Conservation (phyloP, 2,888 invertebrate genomes). For the Hemithea aestivaria region DNA sequence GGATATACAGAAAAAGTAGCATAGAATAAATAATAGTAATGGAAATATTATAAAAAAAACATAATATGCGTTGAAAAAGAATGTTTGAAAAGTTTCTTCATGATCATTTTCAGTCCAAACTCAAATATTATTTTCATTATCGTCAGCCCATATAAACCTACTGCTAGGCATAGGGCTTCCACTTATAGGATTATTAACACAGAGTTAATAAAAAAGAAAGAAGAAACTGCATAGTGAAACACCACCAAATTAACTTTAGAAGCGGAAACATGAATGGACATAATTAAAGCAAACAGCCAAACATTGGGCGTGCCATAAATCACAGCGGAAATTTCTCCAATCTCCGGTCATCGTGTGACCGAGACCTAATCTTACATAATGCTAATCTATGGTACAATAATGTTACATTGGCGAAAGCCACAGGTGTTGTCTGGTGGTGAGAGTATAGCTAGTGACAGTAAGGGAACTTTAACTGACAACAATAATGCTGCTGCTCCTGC, state of each 20-base stretch:
- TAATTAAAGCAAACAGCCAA: slow-evolving; percentile 15
- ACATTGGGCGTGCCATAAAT: slow-evolving; percentile 18
- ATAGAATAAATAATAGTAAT: too few relatives aligned
- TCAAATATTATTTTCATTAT: too few relatives aligned
- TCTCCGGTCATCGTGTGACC: slow-evolving; percentile 52
- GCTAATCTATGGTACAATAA: slow-evolving; percentile 41
- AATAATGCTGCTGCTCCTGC: background rate
- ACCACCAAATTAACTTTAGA: slow-evolving; percentile 3
- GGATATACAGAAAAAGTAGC: too few relatives aligned
- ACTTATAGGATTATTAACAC: too few relatives aligned
- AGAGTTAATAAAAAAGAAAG: too few relatives aligned
- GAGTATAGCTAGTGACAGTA: slow-evolving; percentile 2
- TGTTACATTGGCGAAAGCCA: slow-evolving; percentile 58
- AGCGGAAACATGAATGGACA: slow-evolving; percentile 18
- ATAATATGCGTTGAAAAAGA: too few relatives aligned
- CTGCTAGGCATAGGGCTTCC: too few relatives aligned
- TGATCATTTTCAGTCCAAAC: too few relatives aligned
- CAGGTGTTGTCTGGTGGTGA: slow-evolving; percentile 37
- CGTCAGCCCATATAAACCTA: too few relatives aligned
- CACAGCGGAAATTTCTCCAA: slow-evolving; percentile 39
- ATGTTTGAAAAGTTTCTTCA: too few relatives aligned
- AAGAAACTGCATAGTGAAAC: background rate
- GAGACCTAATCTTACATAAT: slow-evolving; percentile 64
- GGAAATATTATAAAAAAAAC: too few relatives aligned
- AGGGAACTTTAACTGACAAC: background rate